Conservation (phyloP, 2,797 vertebrate genomes). For the Pteronotus mesoamericanus region DNA sequence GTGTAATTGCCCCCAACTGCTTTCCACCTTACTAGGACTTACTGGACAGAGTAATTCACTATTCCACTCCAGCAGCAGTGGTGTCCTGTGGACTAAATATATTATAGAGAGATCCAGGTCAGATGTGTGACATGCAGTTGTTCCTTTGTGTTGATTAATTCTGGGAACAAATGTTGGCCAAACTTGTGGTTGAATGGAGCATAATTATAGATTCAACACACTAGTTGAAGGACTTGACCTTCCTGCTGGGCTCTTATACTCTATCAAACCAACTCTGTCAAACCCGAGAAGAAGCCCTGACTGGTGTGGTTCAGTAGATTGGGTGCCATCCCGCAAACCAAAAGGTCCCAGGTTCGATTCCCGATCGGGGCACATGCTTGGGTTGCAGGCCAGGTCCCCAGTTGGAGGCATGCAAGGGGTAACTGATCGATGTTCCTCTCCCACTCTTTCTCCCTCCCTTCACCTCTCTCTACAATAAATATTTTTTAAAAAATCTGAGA, state of each 20-base stretch:
- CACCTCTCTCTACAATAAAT: too few relatives aligned
- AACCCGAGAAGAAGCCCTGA: background rate
- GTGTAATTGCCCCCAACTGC: background rate
- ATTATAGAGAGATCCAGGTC: background rate
- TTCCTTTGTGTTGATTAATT: constrained; percentile 5
- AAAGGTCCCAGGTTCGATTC: too few relatives aligned
- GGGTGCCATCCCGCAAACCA: background rate
- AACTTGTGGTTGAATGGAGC: background rate
- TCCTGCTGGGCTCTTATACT: background rate
- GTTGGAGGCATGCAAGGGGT: too few relatives aligned
- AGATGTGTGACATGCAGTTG: background rate
- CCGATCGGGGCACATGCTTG: too few relatives aligned
- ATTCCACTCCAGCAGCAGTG: background rate
- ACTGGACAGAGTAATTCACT: background rate
- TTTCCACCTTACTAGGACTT: background rate
- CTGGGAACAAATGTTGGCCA: background rate
- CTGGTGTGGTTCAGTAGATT: background rate
- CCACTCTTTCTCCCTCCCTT: too few relatives aligned
- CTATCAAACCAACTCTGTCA: background rate
- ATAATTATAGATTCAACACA: background rate
- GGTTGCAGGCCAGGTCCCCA: too few relatives aligned
- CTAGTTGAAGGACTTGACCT: background rate
- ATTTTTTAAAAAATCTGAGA: background rate
- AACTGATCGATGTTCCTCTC: too few relatives aligned
- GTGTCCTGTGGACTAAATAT: background rate